Percentiles rank a stretch among this genome's conserved stretches.
Evolutionary conservation across 2,797 vertebrate species (phyloP).

Genomic region (Capromys pilorides): DNA sequence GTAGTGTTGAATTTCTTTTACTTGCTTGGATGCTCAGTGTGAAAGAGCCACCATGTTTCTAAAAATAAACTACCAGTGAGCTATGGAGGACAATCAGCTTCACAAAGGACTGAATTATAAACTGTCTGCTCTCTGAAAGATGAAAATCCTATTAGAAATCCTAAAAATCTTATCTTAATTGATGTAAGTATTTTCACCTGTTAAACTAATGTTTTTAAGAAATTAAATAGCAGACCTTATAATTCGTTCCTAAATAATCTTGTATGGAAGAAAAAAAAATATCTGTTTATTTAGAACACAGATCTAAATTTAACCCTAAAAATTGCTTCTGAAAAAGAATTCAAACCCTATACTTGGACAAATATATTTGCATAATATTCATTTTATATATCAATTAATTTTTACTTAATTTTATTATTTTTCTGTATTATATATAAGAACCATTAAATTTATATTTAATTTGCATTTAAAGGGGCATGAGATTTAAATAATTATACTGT

Average conservation of each 20-base stretch:
- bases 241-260: neutral
- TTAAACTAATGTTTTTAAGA: neutral
- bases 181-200: neutral
- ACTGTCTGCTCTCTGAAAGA: neutral
- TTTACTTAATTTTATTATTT: neutral
- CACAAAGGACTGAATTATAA: neutral
- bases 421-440: neutral
- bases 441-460: neutral
- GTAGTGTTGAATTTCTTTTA: neutral
- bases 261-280: neutral
- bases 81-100: neutral
- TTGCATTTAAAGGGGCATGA: neutral
- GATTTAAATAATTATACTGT: neutral
- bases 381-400: neutral
- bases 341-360: neutral
- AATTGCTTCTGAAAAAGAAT: neutral
- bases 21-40: neutral
- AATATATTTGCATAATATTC: neutral
- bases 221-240: neutral
- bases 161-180: neutral
- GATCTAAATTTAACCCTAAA: neutral
- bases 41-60: neutral
- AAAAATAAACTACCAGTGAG: neutral
- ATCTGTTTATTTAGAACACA: neutral
- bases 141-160: neutral